Conservation (phyloP, 2,113 vertebrate genomes). For the Physeter macrocephalus region DNA sequence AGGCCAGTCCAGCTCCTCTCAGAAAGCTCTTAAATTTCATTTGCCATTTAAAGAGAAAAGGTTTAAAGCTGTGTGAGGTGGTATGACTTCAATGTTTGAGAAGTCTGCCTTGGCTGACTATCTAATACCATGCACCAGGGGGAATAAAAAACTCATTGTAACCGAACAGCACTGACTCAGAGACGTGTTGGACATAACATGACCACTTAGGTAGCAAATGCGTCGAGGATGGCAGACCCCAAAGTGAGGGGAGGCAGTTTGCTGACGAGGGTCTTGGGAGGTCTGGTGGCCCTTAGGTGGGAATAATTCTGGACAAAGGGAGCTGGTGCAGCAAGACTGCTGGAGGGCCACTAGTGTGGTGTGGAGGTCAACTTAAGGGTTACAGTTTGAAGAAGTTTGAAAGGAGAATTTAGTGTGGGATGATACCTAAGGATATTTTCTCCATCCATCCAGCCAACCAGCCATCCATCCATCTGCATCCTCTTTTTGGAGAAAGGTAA, state of each 20-base stretch:
- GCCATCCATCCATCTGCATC: background rate
- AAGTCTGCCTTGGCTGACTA: background rate
- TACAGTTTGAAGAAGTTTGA: background rate
- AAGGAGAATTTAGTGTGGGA: background rate
- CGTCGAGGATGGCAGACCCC: background rate
- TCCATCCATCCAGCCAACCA: background rate
- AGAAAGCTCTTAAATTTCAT: background rate
- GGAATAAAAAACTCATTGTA: slow-evolving; percentile 15
- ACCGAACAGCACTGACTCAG: background rate
- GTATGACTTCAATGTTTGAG: background rate
- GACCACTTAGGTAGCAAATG: background rate
- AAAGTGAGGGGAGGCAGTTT: background rate
- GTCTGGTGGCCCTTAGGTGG: background rate
- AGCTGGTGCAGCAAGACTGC: background rate
- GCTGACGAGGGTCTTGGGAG: background rate
- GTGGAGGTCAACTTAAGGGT: background rate
- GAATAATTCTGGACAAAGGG: background rate
- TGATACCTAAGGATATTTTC: background rate
- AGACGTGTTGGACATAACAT: background rate
- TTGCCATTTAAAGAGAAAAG: background rate
- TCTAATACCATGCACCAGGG: background rate
- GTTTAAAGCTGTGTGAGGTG: background rate
- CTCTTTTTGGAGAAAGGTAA: background rate
- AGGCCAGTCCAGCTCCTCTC: background rate
- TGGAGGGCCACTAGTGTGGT: background rate